Evolutionary conservation across 2,888 invertebrate genomes (phyloP).

Genomic region (Quadriops clusia): DNA sequence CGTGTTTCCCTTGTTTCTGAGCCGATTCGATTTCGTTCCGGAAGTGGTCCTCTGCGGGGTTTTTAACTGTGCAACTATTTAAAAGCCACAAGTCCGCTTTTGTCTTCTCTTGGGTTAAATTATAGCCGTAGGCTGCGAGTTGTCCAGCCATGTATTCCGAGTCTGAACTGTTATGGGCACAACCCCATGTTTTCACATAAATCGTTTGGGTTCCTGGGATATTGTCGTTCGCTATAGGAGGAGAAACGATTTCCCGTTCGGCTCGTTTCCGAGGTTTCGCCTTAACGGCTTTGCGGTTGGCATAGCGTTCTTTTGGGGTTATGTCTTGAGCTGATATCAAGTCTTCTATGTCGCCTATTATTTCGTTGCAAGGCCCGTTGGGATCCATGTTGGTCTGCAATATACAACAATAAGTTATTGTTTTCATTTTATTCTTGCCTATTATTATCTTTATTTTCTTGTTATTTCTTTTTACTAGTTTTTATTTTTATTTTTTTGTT

Average conservation of each 20-base stretch:
- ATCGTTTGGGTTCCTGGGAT: constrained; percentile 66
- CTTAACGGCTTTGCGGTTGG: constrained; percentile 56
- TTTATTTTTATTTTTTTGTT: too few relatives aligned
- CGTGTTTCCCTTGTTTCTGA: constrained; percentile 58
- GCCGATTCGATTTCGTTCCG: constrained; percentile 79
- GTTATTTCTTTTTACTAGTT: too few relatives aligned
- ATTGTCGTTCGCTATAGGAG: constrained; percentile 25
- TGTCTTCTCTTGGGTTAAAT: constrained; percentile 65
- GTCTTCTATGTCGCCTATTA: constrained; percentile 77
- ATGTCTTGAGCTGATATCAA: constrained; percentile 69
- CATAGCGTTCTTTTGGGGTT: constrained; percentile 66
- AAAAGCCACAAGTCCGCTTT: constrained; percentile 87
- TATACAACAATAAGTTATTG: too few relatives aligned
- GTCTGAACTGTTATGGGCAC: constrained; percentile 95
- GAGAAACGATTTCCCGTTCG: constrained; percentile 13
- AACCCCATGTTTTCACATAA: constrained; percentile 93
- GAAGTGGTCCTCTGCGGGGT: constrained; percentile 92
- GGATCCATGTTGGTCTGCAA: too few relatives aligned
- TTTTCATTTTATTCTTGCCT: too few relatives aligned
- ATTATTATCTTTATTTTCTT: too few relatives aligned
- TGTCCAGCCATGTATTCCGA: constrained; percentile 98
- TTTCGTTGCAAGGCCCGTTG: constrained; percentile 53
- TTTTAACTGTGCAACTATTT: constrained; percentile 97
- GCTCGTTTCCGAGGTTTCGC: constrained; percentile 47
- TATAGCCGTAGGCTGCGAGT: constrained; percentile 77